Conservation (phyloP, 2,888 invertebrate species). For the Lepidocyrtoides sp. region DNA sequence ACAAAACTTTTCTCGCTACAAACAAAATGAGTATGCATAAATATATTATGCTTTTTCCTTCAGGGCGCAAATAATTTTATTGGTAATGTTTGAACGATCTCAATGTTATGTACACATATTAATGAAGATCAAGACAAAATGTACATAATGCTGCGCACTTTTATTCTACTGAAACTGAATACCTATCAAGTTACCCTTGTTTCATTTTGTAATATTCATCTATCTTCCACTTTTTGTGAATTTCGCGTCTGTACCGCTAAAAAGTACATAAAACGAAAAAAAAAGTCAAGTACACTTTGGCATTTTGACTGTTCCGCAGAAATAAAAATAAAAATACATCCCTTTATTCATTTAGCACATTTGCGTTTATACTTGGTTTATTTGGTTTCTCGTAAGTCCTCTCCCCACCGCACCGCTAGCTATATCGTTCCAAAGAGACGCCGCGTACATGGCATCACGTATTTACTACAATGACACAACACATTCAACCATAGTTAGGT, state of each 20-base stretch:
- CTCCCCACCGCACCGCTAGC: too few relatives aligned
- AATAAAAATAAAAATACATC: not conserved
- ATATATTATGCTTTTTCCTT: too few relatives aligned
- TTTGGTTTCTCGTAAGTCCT: too few relatives aligned
- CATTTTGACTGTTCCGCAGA: conserved; percentile 20
- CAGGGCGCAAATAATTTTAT: conserved; percentile 9
- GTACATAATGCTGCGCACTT: too few relatives aligned
- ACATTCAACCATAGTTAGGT: not conserved
- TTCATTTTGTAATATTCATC: not conserved
- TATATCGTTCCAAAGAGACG: not conserved
- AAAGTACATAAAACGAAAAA: not conserved
- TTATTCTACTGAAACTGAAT: too few relatives aligned
- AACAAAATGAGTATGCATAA: too few relatives aligned
- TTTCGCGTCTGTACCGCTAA: not conserved
- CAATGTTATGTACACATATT: too few relatives aligned
- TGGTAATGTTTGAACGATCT: not conserved
- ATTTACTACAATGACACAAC: not conserved
- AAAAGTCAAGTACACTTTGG: not conserved
- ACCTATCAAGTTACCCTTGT: not conserved
- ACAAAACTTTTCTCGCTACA: too few relatives aligned
- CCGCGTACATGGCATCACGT: not conserved
- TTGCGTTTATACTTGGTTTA: not conserved
- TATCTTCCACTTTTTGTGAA: not conserved
- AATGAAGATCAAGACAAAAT: too few relatives aligned
- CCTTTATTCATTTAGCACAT: not conserved